Conservation (phyloP, 2,113 vertebrate genomes). For the Austrofundulus limnaeus region DNA sequence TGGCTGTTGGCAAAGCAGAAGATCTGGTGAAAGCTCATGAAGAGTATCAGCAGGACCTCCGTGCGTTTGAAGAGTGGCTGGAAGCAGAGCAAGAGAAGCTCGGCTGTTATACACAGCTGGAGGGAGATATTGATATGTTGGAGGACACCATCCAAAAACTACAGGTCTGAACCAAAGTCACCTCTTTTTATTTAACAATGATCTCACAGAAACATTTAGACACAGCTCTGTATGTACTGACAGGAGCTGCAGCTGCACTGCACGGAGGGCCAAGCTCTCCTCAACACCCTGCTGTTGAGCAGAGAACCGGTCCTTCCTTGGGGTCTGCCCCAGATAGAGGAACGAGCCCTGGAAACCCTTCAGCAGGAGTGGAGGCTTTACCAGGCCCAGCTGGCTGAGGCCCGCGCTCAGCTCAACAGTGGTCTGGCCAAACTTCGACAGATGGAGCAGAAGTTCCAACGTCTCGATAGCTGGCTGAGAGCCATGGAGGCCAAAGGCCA, state of each 20-base stretch:
- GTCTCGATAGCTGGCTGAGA: conserved; percentile 87
- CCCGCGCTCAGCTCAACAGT: conserved; percentile 83
- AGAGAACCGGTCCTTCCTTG: conserved; percentile 87
- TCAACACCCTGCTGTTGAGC: conserved; percentile 82
- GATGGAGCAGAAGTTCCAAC: conserved; percentile 89
- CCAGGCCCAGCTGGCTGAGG: conserved; percentile 86
- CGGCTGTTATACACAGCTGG: conserved; percentile 81
- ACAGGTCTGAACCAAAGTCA: conserved; percentile 78
- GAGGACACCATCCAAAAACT: conserved; percentile 86
- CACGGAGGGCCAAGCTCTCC: conserved; percentile 88
- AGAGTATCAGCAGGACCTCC: conserved; percentile 89
- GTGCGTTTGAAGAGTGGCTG: conserved; percentile 91
- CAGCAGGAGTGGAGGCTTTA: conserved; percentile 91
- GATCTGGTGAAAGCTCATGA: conserved; percentile 87
- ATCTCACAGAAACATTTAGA: too few species aligned
- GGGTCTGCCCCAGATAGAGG: conserved; percentile 89
- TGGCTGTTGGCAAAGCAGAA: conserved; percentile 85
- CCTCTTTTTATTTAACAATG: too few species aligned
- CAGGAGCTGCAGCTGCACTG: conserved; percentile 86
- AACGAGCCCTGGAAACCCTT: conserved; percentile 86
- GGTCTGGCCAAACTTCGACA: conserved; percentile 85
- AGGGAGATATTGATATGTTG: conserved; percentile 84
- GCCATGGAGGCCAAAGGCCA: conserved; percentile 85
- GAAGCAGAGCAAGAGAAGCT: conserved; percentile 89
- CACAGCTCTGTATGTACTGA: background rate